A percentile compares a stretch with the other conserved stretches of the same genome.
These are phyloP conservation scores for Hypselothyrea guttata DNA, from an alignment of 2,888 invertebrate genomes.

Conservation along the genomic window DNA sequence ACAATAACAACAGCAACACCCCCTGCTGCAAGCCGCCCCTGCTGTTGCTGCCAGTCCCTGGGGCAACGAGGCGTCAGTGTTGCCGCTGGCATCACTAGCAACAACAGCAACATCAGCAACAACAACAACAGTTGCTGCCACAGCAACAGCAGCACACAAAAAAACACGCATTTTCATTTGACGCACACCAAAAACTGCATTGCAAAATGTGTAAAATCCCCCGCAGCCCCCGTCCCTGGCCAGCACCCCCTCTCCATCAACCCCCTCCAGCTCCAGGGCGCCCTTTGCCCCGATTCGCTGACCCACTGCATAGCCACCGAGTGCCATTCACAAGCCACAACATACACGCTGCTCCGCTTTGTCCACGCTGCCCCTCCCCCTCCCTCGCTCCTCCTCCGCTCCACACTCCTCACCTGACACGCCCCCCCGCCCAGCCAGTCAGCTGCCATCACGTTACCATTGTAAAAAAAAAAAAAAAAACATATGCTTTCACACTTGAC, in stretches of 20 bases:
- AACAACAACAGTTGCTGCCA: slow-evolving; percentile 13
- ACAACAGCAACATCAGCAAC: slow-evolving; percentile 21
- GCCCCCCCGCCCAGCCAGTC: slow-evolving; percentile 4
- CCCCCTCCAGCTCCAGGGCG: not conserved
- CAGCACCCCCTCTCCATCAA: not conserved
- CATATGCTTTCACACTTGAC: slow-evolving; percentile 72
- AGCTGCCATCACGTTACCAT: slow-evolving; percentile 50
- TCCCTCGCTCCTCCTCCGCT: not conserved
- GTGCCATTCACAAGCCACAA: slow-evolving; percentile 51
- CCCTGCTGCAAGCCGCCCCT: not conserved
- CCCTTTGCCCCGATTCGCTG: not conserved
- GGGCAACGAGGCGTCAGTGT: slow-evolving; percentile 20
- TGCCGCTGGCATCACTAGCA: slow-evolving; percentile 24
- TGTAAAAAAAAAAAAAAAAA: too few species aligned
- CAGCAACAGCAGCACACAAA: slow-evolving; percentile 29
- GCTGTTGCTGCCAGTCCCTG: slow-evolving; percentile 3
- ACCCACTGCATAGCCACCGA: slow-evolving; percentile 17
- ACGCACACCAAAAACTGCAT: slow-evolving; percentile 56
- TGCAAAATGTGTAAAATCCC: slow-evolving; percentile 54
- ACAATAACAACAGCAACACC: slow-evolving; percentile 3
- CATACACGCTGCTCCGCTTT: slow-evolving; percentile 33
- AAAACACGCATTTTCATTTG: slow-evolving; percentile 70
- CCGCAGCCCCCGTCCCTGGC: not conserved
- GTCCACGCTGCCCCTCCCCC: slow-evolving; percentile 1
- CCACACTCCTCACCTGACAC: not conserved